Conservation (phyloP, 2,888 invertebrate genomes). For the Folsomia manolachei region DNA sequence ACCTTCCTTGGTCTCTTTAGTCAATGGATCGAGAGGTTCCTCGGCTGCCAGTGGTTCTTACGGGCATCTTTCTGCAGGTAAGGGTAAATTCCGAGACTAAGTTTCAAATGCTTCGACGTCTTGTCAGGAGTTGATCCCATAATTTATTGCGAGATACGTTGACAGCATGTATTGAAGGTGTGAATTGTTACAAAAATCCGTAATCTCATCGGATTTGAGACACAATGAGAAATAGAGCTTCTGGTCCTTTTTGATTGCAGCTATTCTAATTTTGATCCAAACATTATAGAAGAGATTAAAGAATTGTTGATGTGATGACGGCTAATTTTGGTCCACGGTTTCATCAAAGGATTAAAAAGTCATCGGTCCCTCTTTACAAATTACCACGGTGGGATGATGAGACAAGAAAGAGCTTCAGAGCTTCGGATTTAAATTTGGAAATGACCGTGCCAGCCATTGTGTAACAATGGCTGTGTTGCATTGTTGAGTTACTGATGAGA, state of each 20-base stretch:
- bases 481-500: no score
- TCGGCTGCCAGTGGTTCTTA: conserved; percentile 81
- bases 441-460: neutral
- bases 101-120: neutral
- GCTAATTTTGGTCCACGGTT: conserved; percentile 11
- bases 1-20: conserved; percentile 78
- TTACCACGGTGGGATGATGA: conserved; percentile 17
- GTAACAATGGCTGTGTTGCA: neutral
- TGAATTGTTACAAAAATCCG: neutral
- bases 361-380: conserved; percentile 7
- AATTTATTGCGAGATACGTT: neutral
- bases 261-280: neutral
- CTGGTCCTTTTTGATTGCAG: neutral
- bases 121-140: neutral
- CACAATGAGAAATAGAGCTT: neutral
- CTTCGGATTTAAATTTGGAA: neutral
- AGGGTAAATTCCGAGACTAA: neutral
- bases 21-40: conserved; percentile 79
- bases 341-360: conserved; percentile 8
- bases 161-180: no score
- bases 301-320: neutral
- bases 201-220: neutral
- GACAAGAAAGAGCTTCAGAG: neutral
- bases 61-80: conserved; percentile 91
- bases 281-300: neutral